phyloP scores from a whole-genome alignment of 2,888 invertebrate species.

The Cerastis leucographa region DNA sequence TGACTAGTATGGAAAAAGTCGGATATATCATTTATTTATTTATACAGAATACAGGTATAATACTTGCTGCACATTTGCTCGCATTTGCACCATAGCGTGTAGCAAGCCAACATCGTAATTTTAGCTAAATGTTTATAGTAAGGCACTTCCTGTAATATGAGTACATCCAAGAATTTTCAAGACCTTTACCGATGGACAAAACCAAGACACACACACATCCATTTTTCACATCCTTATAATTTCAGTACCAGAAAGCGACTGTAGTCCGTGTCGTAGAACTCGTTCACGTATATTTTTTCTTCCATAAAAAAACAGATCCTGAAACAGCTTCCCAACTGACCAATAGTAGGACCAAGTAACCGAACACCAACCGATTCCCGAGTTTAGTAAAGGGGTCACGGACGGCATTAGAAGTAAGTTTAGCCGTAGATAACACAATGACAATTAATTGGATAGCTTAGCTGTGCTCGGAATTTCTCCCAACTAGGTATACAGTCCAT shows the following conservation, averaged over 20 bases:
- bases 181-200: too few relatives aligned
- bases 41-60: too few relatives aligned
- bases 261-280: neutral
- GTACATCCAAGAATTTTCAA: too few relatives aligned
- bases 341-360: slow-evolving; percentile 68
- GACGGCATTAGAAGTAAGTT: slow-evolving; percentile 74
- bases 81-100: too few relatives aligned
- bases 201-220: too few relatives aligned
- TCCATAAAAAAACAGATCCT: neutral
- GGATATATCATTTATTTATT: too few relatives aligned
- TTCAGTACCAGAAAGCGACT: neutral
- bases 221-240: neutral
- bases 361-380: slow-evolving; percentile 65
- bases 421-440: slow-evolving; percentile 75
- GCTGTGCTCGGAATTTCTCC: slow-evolving; percentile 64
- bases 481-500: slow-evolving; percentile 37
- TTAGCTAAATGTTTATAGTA: too few relatives aligned
- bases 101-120: too few relatives aligned
- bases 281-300: neutral
- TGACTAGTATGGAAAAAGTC: too few relatives aligned
- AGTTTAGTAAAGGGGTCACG: slow-evolving; percentile 79
- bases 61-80: too few relatives aligned
- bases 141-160: too few relatives aligned
- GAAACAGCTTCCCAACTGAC: slow-evolving; percentile 5
- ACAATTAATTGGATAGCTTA: slow-evolving; percentile 78